Percentiles rank a stretch among this genome's conserved stretches.
Conservation (phyloP, 2,888 invertebrate genomes). For the Dendrolimus pini region DNA sequence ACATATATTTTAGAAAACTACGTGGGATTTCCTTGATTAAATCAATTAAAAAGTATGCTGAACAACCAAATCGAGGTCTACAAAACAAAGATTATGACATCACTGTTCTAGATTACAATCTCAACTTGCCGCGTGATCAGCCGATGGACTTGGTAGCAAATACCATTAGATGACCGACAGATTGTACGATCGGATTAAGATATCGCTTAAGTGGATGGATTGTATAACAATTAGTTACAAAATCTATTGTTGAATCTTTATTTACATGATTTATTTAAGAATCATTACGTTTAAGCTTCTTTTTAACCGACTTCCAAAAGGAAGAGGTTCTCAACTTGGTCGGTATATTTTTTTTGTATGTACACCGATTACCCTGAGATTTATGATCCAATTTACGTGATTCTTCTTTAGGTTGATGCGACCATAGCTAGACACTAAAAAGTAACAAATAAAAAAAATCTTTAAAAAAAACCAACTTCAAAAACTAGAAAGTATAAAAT, state of each 20-base stretch:
- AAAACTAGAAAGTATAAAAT: no score
- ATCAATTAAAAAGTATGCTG: background rate
- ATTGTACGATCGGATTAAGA: background rate
- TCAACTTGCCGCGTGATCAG: background rate
- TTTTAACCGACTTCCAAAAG: no score
- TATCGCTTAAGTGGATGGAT: background rate
- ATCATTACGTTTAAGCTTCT: no score
- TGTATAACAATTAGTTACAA: background rate
- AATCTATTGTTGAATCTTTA: background rate
- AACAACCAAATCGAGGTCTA: background rate
- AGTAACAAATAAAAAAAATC: no score
- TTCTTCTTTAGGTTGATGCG: no score
- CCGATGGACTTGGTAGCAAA: background rate
- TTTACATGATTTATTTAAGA: background rate
- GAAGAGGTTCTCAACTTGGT: no score
- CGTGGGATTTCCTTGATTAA: background rate
- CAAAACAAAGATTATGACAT: background rate
- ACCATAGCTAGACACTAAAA: no score
- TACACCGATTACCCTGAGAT: no score
- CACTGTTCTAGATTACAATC: background rate
- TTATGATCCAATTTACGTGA: no score
- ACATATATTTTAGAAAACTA: background rate
- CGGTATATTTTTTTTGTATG: no score
- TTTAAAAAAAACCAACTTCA: no score
- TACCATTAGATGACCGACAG: background rate